Conservation (phyloP, 92 coral and sea anemone species). For the Porites cylindrica region DNA sequence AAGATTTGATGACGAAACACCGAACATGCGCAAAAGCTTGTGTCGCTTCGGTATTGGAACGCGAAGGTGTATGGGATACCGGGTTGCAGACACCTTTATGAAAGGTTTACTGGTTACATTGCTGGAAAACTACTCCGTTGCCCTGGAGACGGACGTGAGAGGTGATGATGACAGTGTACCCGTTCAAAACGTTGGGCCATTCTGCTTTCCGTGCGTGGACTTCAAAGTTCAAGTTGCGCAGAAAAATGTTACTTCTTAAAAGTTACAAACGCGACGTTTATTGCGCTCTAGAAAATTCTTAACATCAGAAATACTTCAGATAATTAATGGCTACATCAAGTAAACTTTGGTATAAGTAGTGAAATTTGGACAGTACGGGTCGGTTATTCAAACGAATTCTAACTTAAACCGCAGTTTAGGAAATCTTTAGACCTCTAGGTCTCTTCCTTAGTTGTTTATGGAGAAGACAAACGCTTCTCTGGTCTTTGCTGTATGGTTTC, state of each 20-base stretch:
- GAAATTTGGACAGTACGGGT: too few relatives aligned
- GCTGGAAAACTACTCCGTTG: conserved; percentile 30
- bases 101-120: conserved; percentile 58
- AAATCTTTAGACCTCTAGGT: too few relatives aligned
- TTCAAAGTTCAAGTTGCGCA: conserved; percentile 49
- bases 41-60: conserved; percentile 80
- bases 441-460: too few relatives aligned
- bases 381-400: too few relatives aligned
- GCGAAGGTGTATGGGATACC: conserved; percentile 79
- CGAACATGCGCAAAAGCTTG: conserved; percentile 78
- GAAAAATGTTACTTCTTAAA: background rate
- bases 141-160: conserved; percentile 65
- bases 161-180: conserved; percentile 71
- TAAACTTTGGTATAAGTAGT: too few relatives aligned
- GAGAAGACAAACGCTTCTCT: too few relatives aligned
- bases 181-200: conserved; percentile 66
- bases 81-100: conserved; percentile 80
- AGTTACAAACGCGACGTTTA: background rate
- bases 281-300: too few relatives aligned
- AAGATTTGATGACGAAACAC: conserved; percentile 79
- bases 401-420: too few relatives aligned
- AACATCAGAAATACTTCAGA: too few relatives aligned
- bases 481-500: too few relatives aligned
- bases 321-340: too few relatives aligned
- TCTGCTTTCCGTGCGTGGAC: conserved; percentile 62